A percentile compares a stretch with the other conserved stretches of the same genome.
phyloP scores from a whole-genome alignment of 2,888 invertebrate genomes.

The Hyposoter didymator region DNA sequence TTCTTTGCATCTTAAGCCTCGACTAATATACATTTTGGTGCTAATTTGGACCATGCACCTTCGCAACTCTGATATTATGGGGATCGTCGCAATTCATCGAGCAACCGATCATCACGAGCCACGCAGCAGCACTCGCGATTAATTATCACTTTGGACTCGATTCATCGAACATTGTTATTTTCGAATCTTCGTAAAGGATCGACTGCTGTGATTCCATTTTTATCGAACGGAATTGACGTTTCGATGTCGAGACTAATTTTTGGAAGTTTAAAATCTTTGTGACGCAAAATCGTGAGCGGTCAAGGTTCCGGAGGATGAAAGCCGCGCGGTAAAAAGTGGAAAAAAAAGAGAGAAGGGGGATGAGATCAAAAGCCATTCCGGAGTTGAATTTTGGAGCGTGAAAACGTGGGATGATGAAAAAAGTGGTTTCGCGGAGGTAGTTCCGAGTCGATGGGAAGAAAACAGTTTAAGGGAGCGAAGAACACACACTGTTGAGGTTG shows the following conservation, averaged over 20 bases:
- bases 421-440: conserved; percentile 71
- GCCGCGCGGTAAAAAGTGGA: background rate
- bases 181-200: background rate
- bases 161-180: background rate
- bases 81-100: background rate
- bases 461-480: conserved; percentile 35
- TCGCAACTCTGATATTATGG: background rate
- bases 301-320: background rate
- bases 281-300: background rate
- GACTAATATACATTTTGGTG: conserved; percentile 13
- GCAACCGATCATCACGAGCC: background rate
- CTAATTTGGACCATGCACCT: background rate
- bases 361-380: conserved; percentile 48
- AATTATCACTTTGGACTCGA: background rate
- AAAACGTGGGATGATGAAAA: conserved; percentile 74
- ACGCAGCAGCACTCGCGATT: background rate
- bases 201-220: background rate
- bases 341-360: background rate
- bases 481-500: conserved; percentile 48
- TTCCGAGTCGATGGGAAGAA: conserved; percentile 39
- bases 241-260: no score
- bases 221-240: background rate
- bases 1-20: conserved; percentile 14
- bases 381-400: conserved; percentile 70
- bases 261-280: background rate